Conservation (phyloP, 2,888 invertebrate genomes). For the Agrotis exclamationis region DNA sequence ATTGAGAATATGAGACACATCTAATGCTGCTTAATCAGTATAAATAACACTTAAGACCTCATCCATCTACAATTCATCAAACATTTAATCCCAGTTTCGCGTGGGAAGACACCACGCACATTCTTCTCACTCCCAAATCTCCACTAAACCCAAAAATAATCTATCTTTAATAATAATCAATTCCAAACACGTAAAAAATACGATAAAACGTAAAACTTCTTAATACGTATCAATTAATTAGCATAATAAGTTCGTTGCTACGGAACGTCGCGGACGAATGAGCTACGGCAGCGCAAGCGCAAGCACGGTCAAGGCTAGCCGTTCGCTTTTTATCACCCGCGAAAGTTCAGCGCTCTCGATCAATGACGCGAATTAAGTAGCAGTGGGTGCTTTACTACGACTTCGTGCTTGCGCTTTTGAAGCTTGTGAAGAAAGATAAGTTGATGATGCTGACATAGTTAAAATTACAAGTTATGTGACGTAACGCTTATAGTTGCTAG, state of each 20-base stretch:
- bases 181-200: slow-evolving; percentile 42
- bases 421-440: background rate
- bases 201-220: slow-evolving; percentile 40
- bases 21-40: background rate
- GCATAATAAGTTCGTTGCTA: slow-evolving; percentile 69
- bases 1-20: background rate
- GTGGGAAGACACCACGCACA: slow-evolving; percentile 52
- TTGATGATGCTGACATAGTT: slow-evolving; percentile 3
- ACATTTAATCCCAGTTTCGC: slow-evolving; percentile 15
- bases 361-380: slow-evolving; percentile 61
- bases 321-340: slow-evolving; percentile 83
- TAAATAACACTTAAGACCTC: slow-evolving; percentile 7
- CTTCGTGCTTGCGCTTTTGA: slow-evolving; percentile 32
- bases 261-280: slow-evolving; percentile 56
- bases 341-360: slow-evolving; percentile 86
- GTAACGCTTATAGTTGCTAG: background rate
- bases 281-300: slow-evolving; percentile 69
- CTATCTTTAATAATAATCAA: slow-evolving; percentile 37
- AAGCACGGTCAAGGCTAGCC: slow-evolving; percentile 88
- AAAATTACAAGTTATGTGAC: background rate
- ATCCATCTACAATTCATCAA: slow-evolving; percentile 9
- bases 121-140: slow-evolving; percentile 27
- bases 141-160: slow-evolving; percentile 25
- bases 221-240: slow-evolving; percentile 65
- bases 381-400: slow-evolving; percentile 57